Evolutionary conservation across 2,888 invertebrate species (phyloP).

Genomic region (Philonicus albiceps): DNA sequence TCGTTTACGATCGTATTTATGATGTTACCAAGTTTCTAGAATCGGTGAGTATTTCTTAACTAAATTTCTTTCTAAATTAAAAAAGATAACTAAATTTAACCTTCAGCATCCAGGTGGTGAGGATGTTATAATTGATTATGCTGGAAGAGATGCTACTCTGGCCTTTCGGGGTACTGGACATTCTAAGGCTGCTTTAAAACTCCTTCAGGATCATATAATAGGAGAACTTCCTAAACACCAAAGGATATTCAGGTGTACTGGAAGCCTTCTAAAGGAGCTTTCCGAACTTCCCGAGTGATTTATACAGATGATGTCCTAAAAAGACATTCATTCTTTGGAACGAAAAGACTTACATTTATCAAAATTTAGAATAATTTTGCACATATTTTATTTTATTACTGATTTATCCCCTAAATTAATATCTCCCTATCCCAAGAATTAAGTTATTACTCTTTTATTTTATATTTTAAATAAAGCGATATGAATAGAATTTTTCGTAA

Average conservation of each 20-base stretch:
- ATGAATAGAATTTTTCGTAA: neutral
- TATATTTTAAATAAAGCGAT: neutral
- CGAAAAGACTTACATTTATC: neutral
- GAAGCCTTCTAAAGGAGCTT: slow-evolving; percentile 54
- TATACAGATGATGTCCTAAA: neutral
- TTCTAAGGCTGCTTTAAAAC: slow-evolving; percentile 70
- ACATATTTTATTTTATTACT: neutral
- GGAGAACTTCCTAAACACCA: slow-evolving; percentile 79
- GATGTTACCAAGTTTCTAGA: slow-evolving; percentile 79
- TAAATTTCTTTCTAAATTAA: slow-evolving; percentile 49
- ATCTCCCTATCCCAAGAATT: neutral
- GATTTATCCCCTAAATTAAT: neutral
- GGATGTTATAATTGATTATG: slow-evolving; percentile 83
- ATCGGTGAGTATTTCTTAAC: slow-evolving; percentile 64
- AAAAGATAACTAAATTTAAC: neutral
- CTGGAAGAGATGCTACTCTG: slow-evolving; percentile 83
- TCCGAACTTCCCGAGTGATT: slow-evolving; percentile 58
- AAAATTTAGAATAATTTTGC: neutral
- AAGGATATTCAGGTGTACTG: slow-evolving; percentile 71
- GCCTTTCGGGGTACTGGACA: slow-evolving; percentile 85
- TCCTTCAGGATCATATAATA: slow-evolving; percentile 75
- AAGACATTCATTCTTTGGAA: neutral
- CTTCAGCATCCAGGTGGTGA: slow-evolving; percentile 82
- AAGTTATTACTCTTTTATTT: neutral
- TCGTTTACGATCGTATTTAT: slow-evolving; percentile 87